Evolutionary conservation across 2,888 invertebrate genomes (phyloP), one percentile per base, ranked within the genome.

Genomic region (Patella pellucida): DNA sequence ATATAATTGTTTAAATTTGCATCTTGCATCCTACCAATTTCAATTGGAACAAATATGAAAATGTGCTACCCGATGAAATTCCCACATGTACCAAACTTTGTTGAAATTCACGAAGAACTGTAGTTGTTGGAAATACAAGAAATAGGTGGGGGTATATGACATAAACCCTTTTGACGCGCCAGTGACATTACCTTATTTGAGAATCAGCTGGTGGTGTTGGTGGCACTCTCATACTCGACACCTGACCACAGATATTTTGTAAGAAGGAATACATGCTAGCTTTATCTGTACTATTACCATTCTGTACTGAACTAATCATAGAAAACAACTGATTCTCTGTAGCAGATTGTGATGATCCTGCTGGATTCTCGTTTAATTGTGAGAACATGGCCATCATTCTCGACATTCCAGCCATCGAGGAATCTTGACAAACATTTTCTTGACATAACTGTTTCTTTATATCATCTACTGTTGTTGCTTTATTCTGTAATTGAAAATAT

Each of bases 221-320:
- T 23, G 74, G 68, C 41, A 69, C 56, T 52, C 73, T 72, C 68
- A 73, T 74, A 23, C 27, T 52, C 9, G 70, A 68, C 51, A 73
- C 71, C 51, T 41, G 52, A 14, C 73, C 68, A 68, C 75, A 77
- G 14, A 75, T 19, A 62, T 12, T 62, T 19, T 74, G 69, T 51
- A 74, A 67, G 27, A 74, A 74, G 62, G 62, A 62, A 67, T 74
- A 74, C 74, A 74, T 74, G 23, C 71, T 71, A 3, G 70, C 74
- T 5, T 67, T 51, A 23, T 74, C 56, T n/a, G 52, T 15, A n/a
- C 51, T 27, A n/a, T 74, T 67, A 16, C 70, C 74, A 62, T 71
- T 74, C 7, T 71, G 56, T 19, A 52, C 71, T 50, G 31, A 41
- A 9, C 70, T 70, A 27, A 74, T 74, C 67, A 71, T 51, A 19